These are phyloP conservation scores for Drosophila antonietae DNA, from an alignment of 2,888 invertebrate species.

Conservation along the genomic window DNA sequence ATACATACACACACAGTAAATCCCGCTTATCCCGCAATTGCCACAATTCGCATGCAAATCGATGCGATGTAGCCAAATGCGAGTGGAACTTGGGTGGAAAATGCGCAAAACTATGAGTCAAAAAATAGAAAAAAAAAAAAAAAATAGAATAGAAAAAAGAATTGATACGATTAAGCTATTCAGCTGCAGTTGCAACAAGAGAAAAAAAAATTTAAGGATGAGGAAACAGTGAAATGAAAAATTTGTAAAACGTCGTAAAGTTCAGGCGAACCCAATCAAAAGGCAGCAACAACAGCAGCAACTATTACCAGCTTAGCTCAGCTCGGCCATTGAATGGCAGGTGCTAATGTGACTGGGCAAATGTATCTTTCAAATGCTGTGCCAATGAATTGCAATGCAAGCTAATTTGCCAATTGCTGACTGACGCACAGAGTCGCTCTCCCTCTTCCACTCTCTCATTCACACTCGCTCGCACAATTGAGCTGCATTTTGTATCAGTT, in stretches of 20 bases:
- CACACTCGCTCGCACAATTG: slow-evolving; percentile 10
- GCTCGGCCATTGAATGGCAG: slow-evolving; percentile 62
- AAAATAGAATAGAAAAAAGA: slow-evolving; percentile 1
- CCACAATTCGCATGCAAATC: slow-evolving; percentile 50
- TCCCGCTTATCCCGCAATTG: slow-evolving; percentile 44
- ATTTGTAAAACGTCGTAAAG: slow-evolving; percentile 48
- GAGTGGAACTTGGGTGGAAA: slow-evolving; percentile 7
- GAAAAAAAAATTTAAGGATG: no score
- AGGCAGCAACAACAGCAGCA: slow-evolving; percentile 20
- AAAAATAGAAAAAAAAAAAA: slow-evolving; percentile 10
- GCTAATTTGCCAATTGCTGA: slow-evolving; percentile 75
- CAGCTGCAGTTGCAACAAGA: slow-evolving; percentile 31
- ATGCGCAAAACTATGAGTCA: slow-evolving; percentile 26
- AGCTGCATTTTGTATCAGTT: slow-evolving; percentile 62
- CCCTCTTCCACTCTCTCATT: not conserved
- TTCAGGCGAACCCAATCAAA: slow-evolving; percentile 61
- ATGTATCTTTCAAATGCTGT: slow-evolving; percentile 69
- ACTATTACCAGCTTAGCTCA: slow-evolving; percentile 31
- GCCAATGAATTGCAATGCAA: slow-evolving; percentile 73
- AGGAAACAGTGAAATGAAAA: slow-evolving; percentile 10
- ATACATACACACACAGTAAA: slow-evolving; percentile 1
- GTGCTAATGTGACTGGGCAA: slow-evolving; percentile 71
- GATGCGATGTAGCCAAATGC: slow-evolving; percentile 1
- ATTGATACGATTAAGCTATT: slow-evolving; percentile 77
- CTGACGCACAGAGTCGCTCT: not conserved